Base-by-base conservation (phyloP, 2,797 vertebrate species). In the Eospalax fontanierii region DNA sequence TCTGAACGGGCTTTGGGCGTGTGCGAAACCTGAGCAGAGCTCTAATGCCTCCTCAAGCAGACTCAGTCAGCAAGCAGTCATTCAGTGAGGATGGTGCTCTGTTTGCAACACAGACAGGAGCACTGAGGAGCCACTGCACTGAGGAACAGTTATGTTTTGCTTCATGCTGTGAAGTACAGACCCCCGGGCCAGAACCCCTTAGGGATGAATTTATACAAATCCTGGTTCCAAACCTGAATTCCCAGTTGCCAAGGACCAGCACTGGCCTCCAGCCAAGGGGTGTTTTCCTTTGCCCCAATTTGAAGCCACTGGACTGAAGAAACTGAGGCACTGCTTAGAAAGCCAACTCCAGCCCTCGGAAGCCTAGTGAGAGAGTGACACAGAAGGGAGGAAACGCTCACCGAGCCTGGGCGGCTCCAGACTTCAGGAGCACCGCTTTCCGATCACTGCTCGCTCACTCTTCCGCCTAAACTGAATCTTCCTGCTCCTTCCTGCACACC, bases 231-330 rank as follows among this genome's bases (percentile, higher is more conserved):
- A 78, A n/a, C 35, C 66, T 88, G 43, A 11, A 59, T 91, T 71
- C n/a, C 65, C 28, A 21, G 0, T 15, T 26, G 38, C n/a, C 46
- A 80, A 35, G 24, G 24, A 81, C 68, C 6, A 65, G 22, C 18
- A 87, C 24, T 33, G 33, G 38, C 78, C 71, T 87, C 89, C 80
- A 59, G 30, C 35, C 73, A 92, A 35, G 30, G 12, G 18, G 26
- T 63, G 43, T 87, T 87, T 87, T 79, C 65, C 68, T 89, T 96
- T 78, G 35, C 19, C 71, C 70, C 28, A 68, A 2, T 40, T 19
- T 76, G 71, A 92, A 96, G 81, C 35, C 43, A 57, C 59, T 35
- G 78, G n/a, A 86, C 4, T 68, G 70, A 63, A 87, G 40, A 91
- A 95, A 87, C 33, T 63, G 50, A 93, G 28, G 75, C 54, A 38